Conservation (phyloP, 2,888 invertebrate genomes). For the Arctia plantaginis region DNA sequence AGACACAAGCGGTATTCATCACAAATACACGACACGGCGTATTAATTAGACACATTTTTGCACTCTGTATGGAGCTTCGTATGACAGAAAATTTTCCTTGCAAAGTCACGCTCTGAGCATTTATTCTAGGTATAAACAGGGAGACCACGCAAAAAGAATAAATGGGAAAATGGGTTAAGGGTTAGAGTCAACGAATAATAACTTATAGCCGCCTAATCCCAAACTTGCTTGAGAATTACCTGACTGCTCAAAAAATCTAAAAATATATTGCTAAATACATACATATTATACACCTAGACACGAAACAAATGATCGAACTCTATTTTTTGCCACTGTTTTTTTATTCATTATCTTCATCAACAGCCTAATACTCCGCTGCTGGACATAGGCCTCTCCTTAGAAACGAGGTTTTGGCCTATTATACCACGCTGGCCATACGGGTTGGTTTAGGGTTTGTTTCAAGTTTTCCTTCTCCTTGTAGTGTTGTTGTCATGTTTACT, state of each 20-base stretch:
- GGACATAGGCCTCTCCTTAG: no score
- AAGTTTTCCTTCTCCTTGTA: no score
- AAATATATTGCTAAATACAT: no score
- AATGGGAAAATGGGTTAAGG: neutral
- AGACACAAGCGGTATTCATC: neutral
- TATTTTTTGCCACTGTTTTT: no score
- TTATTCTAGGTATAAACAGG: slow-evolving; percentile 8
- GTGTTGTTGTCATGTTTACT: no score
- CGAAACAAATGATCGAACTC: no score
- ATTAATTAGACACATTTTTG: slow-evolving; percentile 44
- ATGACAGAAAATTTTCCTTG: slow-evolving; percentile 45
- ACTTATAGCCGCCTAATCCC: neutral
- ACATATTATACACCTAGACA: neutral
- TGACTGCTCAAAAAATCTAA: neutral
- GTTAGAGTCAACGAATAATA: neutral
- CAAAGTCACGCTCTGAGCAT: slow-evolving; percentile 41
- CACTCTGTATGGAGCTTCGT: slow-evolving; percentile 21
- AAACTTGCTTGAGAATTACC: neutral
- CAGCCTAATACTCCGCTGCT: no score
- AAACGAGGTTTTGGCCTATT: no score
- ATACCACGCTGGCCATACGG: no score
- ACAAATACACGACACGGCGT: slow-evolving; percentile 23
- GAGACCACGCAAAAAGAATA: slow-evolving; percentile 8
- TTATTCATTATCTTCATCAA: no score
- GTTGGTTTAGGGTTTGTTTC: no score